Conservation (phyloP, 2,888 invertebrate genomes). For the Papilio gigon region DNA sequence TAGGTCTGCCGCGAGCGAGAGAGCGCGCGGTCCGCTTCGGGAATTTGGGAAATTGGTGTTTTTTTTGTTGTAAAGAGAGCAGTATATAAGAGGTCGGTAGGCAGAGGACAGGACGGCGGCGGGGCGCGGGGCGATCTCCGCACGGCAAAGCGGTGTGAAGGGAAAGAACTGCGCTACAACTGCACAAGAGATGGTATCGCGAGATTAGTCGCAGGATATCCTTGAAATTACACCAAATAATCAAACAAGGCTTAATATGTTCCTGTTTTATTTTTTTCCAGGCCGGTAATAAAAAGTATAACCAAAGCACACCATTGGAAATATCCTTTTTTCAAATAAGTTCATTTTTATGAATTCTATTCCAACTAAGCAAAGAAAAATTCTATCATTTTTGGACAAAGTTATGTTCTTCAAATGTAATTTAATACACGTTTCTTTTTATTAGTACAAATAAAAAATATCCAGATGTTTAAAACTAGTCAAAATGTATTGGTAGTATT, state of each 20-base stretch:
- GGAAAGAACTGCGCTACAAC: slow-evolving; percentile 72
- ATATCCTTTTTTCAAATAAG: background rate
- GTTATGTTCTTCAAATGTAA: background rate
- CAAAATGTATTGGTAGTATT: background rate
- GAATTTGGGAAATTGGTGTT: slow-evolving; percentile 82
- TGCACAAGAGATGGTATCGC: slow-evolving; percentile 53
- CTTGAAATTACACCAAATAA: slow-evolving; percentile 51
- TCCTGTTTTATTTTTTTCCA: background rate
- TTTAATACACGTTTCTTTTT: background rate
- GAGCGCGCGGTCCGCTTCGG: slow-evolving; percentile 76
- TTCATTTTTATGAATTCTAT: too few relatives aligned
- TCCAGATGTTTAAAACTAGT: background rate
- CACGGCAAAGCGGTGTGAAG: slow-evolving; percentile 81
- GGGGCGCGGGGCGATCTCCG: slow-evolving; percentile 70
- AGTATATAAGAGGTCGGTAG: slow-evolving; percentile 81
- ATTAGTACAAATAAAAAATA: background rate
- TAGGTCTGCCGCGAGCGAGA: slow-evolving; percentile 79
- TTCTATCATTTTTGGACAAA: too few relatives aligned
- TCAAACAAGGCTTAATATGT: background rate
- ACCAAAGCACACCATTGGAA: background rate
- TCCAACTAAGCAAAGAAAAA: too few relatives aligned
- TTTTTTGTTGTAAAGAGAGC: slow-evolving; percentile 81
- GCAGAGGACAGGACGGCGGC: slow-evolving; percentile 69
- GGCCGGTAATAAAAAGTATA: background rate
- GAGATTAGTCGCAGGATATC: slow-evolving; percentile 60